A percentile compares a stretch with the other conserved stretches of the same genome.
phyloP scores from a whole-genome alignment of 2,888 invertebrate species.

The Drosophila dives region DNA sequence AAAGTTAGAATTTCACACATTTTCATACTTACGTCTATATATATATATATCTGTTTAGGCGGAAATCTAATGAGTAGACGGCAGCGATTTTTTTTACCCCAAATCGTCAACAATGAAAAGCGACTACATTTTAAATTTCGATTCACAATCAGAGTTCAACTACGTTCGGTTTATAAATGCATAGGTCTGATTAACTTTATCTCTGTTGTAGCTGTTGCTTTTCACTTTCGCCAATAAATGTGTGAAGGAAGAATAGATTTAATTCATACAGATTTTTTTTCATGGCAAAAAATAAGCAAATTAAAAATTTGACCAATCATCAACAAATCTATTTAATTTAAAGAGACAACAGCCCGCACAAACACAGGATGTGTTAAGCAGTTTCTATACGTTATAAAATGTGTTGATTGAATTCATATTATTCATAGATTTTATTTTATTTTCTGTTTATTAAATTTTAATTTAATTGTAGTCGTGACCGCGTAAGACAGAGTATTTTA shows the following conservation, averaged over 20 bases:
- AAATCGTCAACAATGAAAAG: conserved; percentile 38
- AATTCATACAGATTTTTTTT: neutral
- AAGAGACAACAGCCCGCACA: conserved; percentile 89
- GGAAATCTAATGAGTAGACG: conserved; percentile 44
- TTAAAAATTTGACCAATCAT: conserved; percentile 86
- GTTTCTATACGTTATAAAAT: conserved; percentile 55
- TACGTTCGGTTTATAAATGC: conserved; percentile 42
- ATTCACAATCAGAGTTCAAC: conserved; percentile 33
- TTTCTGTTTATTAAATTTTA: neutral
- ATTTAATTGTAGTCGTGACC: conserved; percentile 30
- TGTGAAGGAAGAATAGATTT: neutral
- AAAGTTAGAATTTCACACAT: neutral
- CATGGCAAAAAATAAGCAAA: conserved; percentile 85
- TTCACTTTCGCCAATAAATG: conserved; percentile 52
- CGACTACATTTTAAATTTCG: conserved; percentile 31
- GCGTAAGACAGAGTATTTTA: conserved; percentile 40
- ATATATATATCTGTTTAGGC: neutral
- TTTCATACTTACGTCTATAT: neutral
- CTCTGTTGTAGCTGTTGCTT: conserved; percentile 9
- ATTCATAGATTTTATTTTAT: neutral
- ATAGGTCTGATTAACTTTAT: conserved; percentile 29
- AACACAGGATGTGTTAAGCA: conserved; percentile 90
- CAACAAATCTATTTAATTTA: conserved; percentile 88
- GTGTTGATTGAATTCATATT: neutral
- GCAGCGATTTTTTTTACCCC: conserved; percentile 30